Evolutionary conservation across 2,888 invertebrate species (phyloP).

Genomic region (Dioctria linearis): DNA sequence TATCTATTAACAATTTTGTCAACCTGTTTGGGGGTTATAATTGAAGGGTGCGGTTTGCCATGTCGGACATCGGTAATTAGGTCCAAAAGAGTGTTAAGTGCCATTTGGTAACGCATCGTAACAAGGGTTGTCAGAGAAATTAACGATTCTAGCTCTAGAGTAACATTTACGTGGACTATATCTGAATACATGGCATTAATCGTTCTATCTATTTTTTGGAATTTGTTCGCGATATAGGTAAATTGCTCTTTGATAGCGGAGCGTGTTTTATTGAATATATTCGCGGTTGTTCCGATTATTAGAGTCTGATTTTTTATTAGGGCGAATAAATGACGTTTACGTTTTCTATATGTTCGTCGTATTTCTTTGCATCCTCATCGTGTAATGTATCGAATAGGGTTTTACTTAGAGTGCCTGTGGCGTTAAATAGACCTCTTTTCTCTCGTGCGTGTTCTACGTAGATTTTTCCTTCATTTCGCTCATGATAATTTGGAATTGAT

Average conservation of each 20-base stretch:
- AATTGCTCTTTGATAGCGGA: background rate
- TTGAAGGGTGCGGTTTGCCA: background rate
- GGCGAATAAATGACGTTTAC: slow-evolving; percentile 52
- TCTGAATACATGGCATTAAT: no score
- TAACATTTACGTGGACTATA: no score
- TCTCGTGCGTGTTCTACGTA: background rate
- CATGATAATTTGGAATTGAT: no score
- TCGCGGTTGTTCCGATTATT: slow-evolving; percentile 56
- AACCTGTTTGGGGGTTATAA: background rate
- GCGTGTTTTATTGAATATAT: slow-evolving; percentile 57
- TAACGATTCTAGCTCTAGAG: background rate
- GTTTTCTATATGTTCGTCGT: slow-evolving; percentile 56
- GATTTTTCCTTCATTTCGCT: background rate
- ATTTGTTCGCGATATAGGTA: background rate
- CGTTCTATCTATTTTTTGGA: background rate
- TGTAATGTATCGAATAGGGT: slow-evolving; percentile 33
- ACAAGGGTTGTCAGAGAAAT: background rate
- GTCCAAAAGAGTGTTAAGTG: background rate
- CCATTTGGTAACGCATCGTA: background rate
- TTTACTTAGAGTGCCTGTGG: background rate
- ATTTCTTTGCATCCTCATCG: slow-evolving; percentile 54
- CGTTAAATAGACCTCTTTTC: slow-evolving; percentile 31
- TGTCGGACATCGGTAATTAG: background rate
- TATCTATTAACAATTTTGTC: background rate
- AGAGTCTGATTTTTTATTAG: slow-evolving; percentile 59